A percentile compares a stretch with the other conserved stretches of the same genome.
Evolutionary conservation across 1,140 invertebrate genomes (phyloP).

Genomic region (Ditylenchus dipsaci): DNA sequence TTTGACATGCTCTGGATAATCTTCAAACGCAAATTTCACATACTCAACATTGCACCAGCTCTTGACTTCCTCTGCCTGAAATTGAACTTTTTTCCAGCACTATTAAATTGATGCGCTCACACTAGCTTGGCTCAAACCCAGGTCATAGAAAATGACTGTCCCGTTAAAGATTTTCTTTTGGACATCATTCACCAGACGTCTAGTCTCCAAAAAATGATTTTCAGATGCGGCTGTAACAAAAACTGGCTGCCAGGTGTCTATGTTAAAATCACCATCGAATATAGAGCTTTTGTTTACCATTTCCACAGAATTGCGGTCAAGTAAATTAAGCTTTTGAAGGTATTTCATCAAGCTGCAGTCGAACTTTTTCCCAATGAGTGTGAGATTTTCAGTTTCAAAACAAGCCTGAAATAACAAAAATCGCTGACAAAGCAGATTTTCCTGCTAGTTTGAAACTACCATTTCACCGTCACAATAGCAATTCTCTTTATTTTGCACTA

Average conservation of each 20-base stretch:
- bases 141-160: neutral
- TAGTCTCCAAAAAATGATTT: constrained; percentile 16
- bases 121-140: neutral
- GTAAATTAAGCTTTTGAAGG: neutral
- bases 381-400: neutral
- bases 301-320: neutral
- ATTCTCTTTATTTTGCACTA: neutral
- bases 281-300: neutral
- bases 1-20: constrained; percentile 26
- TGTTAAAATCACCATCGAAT: neutral
- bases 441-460: neutral
- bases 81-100: neutral
- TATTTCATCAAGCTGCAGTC: neutral
- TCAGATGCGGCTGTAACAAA: constrained; percentile 14
- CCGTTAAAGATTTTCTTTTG: neutral
- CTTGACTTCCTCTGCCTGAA: constrained; percentile 19
- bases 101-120: neutral
- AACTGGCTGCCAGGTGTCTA: constrained; percentile 8
- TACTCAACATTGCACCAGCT: constrained; percentile 35
- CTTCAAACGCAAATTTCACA: constrained; percentile 17
- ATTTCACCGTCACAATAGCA: neutral
- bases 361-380: neutral
- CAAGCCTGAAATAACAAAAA: neutral
- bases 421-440: neutral
- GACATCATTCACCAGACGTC: constrained; percentile 1